Base-by-base conservation (phyloP, 2,113 vertebrate species). In the Megalops atlanticus region DNA sequence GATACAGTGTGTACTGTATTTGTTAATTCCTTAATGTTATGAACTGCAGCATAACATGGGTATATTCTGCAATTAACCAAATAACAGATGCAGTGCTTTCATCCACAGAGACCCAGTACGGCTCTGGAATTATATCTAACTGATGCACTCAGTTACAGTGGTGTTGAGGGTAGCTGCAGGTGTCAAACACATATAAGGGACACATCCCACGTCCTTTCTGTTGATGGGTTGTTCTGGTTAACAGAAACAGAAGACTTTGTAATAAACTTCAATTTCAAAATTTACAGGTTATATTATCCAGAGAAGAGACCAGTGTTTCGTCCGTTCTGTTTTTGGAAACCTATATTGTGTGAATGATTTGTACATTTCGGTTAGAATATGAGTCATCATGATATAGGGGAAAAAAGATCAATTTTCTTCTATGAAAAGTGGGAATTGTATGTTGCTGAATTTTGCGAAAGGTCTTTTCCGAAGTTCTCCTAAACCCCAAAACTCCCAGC, bases 51-150 rank as follows among this genome's bases (percentile, higher is more conserved):
- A 70, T 70, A 31, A 36, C 58, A 71, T 72, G 5, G 31, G 24
- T n/a, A 38, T 33, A n/a, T 64, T 64, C 31, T 21, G 74, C 74
- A 35, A 64, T 64, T 64, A 77, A n/a, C 58, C 15, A 36, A 43
- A 24, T 35, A 36, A 31, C 10, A 68, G 69, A 80, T 72, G 36
- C 14, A 41, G 58, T 80, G 41, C 35, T 79, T 72, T 80, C 3
- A 40, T 47, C 24, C 41, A 80, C 41, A 72, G 31, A 58, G 43
- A 41, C 39, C n/a, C 41, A 8, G 39, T 31, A 11, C 31, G 43
- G 15, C 70, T 72, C 31, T 72, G 70, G 14, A 72, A 72, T 72
- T 10, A 12, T 5, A 72, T 72, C 70, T 1, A 16, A 49, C 45
- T 16, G 8, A 49, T 16, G 45, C 45, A 8, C 16, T 16, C 8